phyloP scores from a whole-genome alignment of 2,888 invertebrate genomes.

The Cataglyphis albicans region DNA sequence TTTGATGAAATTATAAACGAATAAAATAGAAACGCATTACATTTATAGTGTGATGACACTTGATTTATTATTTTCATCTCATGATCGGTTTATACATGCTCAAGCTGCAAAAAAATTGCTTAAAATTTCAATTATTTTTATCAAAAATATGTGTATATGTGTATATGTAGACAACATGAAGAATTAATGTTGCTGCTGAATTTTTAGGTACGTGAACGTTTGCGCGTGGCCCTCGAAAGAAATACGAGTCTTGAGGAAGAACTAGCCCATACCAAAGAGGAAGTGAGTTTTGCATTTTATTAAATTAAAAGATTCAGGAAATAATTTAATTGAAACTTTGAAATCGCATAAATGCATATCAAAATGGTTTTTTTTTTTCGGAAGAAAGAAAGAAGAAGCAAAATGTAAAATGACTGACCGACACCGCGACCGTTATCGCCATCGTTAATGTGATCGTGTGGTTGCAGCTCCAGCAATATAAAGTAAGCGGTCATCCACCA shows the following conservation, averaged over 20 bases:
- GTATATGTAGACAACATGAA: background rate
- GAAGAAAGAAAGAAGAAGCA: background rate
- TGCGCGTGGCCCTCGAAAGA: conserved; percentile 98
- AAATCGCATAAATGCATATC: background rate
- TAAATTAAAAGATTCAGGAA: background rate
- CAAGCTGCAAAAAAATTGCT: background rate
- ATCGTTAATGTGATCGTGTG: conserved; percentile 21
- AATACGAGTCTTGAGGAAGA: conserved; percentile 98
- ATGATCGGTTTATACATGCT: background rate
- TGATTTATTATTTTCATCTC: background rate
- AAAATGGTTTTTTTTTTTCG: background rate
- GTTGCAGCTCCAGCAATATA: conserved; percentile 93
- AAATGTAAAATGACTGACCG: background rate
- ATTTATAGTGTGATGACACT: too few species aligned
- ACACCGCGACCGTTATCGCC: background rate
- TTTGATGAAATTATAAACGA: background rate
- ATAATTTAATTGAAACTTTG: background rate
- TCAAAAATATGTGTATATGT: background rate
- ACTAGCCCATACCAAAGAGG: conserved; percentile 97
- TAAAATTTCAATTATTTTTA: background rate
- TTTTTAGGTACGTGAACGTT: conserved; percentile 96
- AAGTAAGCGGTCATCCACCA: conserved; percentile 90
- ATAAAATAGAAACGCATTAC: background rate
- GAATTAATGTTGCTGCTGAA: conserved; percentile 35
- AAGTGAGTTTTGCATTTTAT: conserved; percentile 88